Percentiles rank a stretch among this genome's conserved stretches.
Conservation (phyloP, 2,888 invertebrate genomes). For the Argyresthia albistria region DNA sequence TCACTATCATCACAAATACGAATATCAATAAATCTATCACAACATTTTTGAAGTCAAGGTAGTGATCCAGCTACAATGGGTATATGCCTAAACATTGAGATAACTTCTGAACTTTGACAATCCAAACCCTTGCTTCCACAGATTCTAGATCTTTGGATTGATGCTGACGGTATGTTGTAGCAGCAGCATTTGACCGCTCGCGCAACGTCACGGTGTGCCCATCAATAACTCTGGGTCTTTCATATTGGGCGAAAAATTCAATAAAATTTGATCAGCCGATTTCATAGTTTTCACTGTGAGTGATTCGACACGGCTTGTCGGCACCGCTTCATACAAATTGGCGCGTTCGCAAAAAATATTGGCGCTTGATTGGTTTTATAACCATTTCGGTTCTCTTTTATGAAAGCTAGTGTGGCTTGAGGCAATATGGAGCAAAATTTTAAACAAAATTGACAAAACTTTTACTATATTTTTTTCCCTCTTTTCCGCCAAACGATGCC, state of each 20-base stretch:
- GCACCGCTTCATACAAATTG: slow-evolving; percentile 24
- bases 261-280: slow-evolving; percentile 57
- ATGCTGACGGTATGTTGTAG: background rate
- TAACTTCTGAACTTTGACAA: no score
- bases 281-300: slow-evolving; percentile 38
- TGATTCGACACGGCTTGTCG: slow-evolving; percentile 22
- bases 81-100: no score
- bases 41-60: no score
- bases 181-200: slow-evolving; percentile 24
- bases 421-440: background rate
- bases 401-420: background rate
- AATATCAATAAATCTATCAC: no score
- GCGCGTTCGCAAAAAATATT: slow-evolving; percentile 13
- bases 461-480: no score
- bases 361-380: slow-evolving; percentile 7
- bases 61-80: background rate
- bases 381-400: background rate
- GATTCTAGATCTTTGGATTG: no score
- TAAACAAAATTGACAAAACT: no score
- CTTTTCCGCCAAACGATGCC: no score
- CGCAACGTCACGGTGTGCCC: slow-evolving; percentile 41
- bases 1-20: no score
- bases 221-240: slow-evolving; percentile 54
- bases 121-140: no score
- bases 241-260: slow-evolving; percentile 60